Conservation (phyloP, 2,797 vertebrate species). For the Silurus aristotelis region DNA sequence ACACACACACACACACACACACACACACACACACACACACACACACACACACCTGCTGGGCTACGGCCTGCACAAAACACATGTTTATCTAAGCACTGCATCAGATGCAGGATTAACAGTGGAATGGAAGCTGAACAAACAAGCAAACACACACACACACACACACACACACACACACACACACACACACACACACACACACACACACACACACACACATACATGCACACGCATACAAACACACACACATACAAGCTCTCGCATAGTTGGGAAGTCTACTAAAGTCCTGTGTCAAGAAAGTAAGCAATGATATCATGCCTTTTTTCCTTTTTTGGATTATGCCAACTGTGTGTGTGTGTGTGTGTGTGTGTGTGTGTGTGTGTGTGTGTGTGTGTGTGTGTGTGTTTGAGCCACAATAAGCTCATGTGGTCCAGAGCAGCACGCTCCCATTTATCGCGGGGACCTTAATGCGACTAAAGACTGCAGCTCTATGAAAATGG, state of each 20-base stretch:
- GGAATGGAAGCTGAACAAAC: slow-evolving; percentile 46
- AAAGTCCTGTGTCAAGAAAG: slow-evolving; percentile 63
- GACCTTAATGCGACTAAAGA: slow-evolving; percentile 75
- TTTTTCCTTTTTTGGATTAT: slow-evolving; percentile 54
- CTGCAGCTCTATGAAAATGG: slow-evolving; percentile 63
- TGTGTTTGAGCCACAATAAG: slow-evolving; percentile 62
- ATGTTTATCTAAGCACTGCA: slow-evolving; percentile 62
- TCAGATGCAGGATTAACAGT: slow-evolving; percentile 62
- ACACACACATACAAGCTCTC: slow-evolving; percentile 50
- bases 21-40: slow-evolving; percentile 53
- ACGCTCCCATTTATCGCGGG: slow-evolving; percentile 58
- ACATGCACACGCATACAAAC: slow-evolving; percentile 56
- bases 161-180: slow-evolving; percentile 56
- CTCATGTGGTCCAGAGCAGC: slow-evolving; percentile 66
- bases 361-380: slow-evolving; percentile 28
- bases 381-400: slow-evolving; percentile 54
- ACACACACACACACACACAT: slow-evolving; percentile 57
- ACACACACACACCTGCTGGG: slow-evolving; percentile 64
- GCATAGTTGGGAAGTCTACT: slow-evolving; percentile 29
- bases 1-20: slow-evolving; percentile 48
- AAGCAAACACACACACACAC: slow-evolving; percentile 59
- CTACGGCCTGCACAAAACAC: slow-evolving; percentile 52
- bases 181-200: slow-evolving; percentile 56
- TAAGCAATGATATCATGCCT: slow-evolving; percentile 56
- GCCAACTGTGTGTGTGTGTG: slow-evolving; percentile 49